phyloP scores from a whole-genome alignment of 2,888 invertebrate genomes.

The Nephrotoma appendiculata region DNA sequence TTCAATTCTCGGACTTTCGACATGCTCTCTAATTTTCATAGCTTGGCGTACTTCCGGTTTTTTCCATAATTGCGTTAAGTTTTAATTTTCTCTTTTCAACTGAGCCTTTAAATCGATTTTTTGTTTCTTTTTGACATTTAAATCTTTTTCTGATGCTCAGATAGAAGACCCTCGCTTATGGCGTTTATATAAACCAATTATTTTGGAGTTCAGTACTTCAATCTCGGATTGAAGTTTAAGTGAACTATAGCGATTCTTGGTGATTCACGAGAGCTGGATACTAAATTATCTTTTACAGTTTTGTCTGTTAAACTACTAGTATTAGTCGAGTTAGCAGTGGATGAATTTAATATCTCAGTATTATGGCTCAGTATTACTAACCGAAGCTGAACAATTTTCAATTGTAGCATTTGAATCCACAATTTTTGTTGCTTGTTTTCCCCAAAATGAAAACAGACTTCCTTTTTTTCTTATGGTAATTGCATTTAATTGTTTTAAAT shows the following conservation, averaged over 20 bases:
- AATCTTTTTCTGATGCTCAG: neutral
- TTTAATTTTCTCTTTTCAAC: neutral
- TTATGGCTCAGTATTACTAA: neutral
- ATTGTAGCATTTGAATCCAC: neutral
- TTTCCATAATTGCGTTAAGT: neutral
- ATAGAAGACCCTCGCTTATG: too few species aligned
- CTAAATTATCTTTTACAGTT: too few species aligned
- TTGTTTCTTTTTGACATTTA: neutral
- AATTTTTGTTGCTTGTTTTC: constrained; percentile 1
- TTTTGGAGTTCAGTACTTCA: too few species aligned
- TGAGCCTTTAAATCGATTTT: neutral
- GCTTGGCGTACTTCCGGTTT: neutral
- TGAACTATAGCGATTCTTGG: neutral
- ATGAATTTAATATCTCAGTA: too few species aligned
- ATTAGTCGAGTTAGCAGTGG: neutral
- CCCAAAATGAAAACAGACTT: constrained; percentile 1
- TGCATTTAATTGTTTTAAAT: neutral
- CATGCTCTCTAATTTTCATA: neutral
- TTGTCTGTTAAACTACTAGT: too few species aligned
- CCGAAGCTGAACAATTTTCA: neutral
- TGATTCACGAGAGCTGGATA: neutral
- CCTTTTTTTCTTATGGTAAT: neutral
- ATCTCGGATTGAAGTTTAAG: neutral
- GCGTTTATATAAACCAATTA: too few species aligned
- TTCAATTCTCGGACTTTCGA: neutral